phyloP scores from a whole-genome alignment of 2,888 invertebrate genomes.

The Acanthosepion esculentum region DNA sequence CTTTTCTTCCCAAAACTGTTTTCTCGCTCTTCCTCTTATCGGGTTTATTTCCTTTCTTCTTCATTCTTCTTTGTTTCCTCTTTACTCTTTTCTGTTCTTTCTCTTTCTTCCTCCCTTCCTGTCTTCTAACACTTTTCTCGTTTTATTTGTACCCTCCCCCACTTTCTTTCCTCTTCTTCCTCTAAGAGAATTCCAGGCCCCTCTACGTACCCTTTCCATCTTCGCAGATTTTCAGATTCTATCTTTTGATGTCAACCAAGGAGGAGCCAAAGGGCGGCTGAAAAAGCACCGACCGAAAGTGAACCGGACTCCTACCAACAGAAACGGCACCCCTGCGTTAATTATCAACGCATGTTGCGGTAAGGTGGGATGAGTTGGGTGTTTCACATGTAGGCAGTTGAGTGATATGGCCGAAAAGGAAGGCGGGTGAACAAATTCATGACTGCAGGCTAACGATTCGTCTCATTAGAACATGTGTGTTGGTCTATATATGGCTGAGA shows the following conservation, averaged over 20 bases:
- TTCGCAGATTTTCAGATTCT: neutral
- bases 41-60: too few species aligned
- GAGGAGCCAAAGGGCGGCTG: neutral
- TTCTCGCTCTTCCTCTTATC: too few species aligned
- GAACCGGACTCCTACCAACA: neutral
- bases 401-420: neutral
- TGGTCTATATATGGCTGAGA: neutral
- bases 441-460: neutral
- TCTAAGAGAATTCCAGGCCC: too few species aligned
- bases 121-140: neutral
- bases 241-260: slow-evolving; percentile 16
- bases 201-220: neutral
- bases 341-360: neutral
- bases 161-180: neutral
- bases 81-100: too few species aligned
- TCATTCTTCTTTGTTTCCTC: too few species aligned
- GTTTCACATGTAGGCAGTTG: neutral
- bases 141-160: neutral
- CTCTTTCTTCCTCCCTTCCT: too few species aligned
- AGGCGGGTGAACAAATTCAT: neutral
- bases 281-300: slow-evolving; percentile 22
- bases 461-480: neutral
- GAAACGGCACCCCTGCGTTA: neutral
- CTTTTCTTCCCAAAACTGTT: too few species aligned
- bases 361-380: neutral